These are phyloP conservation scores for Saguinus midas DNA, from an alignment of 2,113 vertebrate species.

Conservation along the genomic window DNA sequence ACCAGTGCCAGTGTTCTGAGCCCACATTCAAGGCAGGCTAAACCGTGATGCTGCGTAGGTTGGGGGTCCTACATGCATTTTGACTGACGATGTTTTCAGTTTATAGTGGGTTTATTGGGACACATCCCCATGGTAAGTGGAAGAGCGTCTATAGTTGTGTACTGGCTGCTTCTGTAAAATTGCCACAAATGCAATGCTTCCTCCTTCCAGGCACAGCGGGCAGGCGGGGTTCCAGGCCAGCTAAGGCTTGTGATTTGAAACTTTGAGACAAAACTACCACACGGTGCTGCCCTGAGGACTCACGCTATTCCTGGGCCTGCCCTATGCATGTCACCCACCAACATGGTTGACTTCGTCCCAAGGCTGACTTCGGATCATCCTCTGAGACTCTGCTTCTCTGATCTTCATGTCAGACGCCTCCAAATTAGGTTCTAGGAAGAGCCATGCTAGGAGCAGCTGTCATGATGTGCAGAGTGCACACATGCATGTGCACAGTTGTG, in stretches of 20 bases:
- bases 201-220: not conserved
- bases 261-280: not conserved
- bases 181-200: too few relatives aligned
- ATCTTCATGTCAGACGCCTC: fast-evolving
- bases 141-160: not conserved
- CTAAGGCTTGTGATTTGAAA: not conserved
- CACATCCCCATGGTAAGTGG: not conserved
- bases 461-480: fast-evolving
- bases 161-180: not conserved
- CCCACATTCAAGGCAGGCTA: not conserved
- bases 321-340: fast-evolving
- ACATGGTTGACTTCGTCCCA: fast-evolving
- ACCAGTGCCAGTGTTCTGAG: not conserved
- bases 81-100: not conserved
- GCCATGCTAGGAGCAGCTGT: fast-evolving
- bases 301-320: not conserved
- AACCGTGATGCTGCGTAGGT: not conserved
- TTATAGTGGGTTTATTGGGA: not conserved
- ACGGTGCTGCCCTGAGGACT: not conserved
- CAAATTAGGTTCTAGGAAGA: not conserved
- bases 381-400: not conserved
- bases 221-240: fast-evolving
- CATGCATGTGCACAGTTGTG: not conserved
- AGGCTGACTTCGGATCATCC: fast-evolving
- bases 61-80: not conserved